phyloP scores from a whole-genome alignment of 1,140 invertebrate genomes.

The Acromyrmex echinatior region DNA sequence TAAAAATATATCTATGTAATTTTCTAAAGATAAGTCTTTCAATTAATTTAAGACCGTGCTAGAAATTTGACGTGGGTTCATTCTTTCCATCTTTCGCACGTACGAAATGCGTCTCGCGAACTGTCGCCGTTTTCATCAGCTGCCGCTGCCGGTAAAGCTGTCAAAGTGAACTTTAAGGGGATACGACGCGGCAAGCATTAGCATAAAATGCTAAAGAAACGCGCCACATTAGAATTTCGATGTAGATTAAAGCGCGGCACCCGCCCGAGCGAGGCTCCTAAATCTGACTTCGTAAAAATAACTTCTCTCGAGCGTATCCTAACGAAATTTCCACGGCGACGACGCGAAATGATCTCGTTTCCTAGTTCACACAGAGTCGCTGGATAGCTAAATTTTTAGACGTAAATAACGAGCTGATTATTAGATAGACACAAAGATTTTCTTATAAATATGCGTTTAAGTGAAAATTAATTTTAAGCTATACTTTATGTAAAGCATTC shows the following conservation, averaged over 20 bases:
- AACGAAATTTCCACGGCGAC: slow-evolving; percentile 46
- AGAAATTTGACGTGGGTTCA: slow-evolving; percentile 6
- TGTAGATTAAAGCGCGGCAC: slow-evolving; percentile 67
- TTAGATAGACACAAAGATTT: background rate
- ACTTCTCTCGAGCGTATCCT: slow-evolving; percentile 42
- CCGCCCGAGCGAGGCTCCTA: slow-evolving; percentile 32
- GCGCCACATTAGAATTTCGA: slow-evolving; percentile 70
- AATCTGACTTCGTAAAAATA: slow-evolving; percentile 65
- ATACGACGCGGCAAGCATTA: slow-evolving; percentile 56
- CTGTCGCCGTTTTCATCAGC: slow-evolving; percentile 65
- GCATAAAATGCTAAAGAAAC: slow-evolving; percentile 74
- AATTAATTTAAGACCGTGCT: background rate
- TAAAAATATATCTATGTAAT: background rate
- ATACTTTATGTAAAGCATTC: background rate
- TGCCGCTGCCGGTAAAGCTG: slow-evolving; percentile 58
- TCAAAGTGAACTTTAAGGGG: slow-evolving; percentile 64
- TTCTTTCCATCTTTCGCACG: slow-evolving; percentile 1
- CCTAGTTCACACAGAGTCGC: slow-evolving; percentile 8
- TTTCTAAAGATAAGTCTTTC: background rate
- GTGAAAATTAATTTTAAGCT: background rate
- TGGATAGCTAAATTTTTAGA: background rate
- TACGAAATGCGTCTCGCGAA: slow-evolving; percentile 41
- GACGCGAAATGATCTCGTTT: slow-evolving; percentile 29
- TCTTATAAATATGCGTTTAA: background rate
- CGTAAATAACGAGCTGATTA: background rate